Evolutionary conservation across 2,113 vertebrate species (phyloP).

Genomic region (Ceratotherium simum): DNA sequence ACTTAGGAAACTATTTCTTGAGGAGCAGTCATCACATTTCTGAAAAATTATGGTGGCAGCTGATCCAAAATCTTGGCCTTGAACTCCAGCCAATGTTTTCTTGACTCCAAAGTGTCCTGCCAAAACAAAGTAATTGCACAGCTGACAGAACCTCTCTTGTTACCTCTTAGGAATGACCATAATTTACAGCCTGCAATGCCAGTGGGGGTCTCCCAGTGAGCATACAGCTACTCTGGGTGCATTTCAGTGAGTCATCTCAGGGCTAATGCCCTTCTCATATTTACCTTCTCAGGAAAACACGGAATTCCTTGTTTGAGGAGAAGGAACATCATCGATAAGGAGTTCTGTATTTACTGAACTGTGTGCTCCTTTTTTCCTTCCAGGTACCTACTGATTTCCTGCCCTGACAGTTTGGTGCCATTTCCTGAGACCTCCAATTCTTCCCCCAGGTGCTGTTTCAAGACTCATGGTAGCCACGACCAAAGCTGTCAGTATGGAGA

Average conservation of each 20-base stretch:
- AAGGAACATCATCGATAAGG: background rate
- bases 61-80: conserved; percentile 88
- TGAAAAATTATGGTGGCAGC: conserved; percentile 85
- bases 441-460: background rate
- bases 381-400: background rate
- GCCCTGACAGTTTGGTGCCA: background rate
- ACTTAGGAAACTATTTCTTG: conserved; percentile 88
- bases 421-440: conserved; percentile 2
- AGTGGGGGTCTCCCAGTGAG: conserved; percentile 76
- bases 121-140: conserved; percentile 87
- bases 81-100: conserved; percentile 86
- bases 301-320: conserved; percentile 19
- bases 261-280: conserved; percentile 63
- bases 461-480: background rate
- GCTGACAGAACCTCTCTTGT: conserved; percentile 86
- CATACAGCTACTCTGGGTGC: conserved; percentile 55
- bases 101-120: conserved; percentile 86
- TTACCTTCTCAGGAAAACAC: conserved; percentile 63
- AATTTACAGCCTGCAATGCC: conserved; percentile 78
- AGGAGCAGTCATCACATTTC: conserved; percentile 87
- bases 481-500: background rate
- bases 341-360: conserved; percentile 10
- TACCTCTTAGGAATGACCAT: conserved; percentile 84
- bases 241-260: conserved; percentile 71
- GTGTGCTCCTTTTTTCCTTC: background rate